phyloP scores from a whole-genome alignment of 1,140 invertebrate genomes.

The Caenorhabditis elegans region WBcel235 BX284606.5:8421001-8421500 shows the following conservation, averaged over 20 bases:
- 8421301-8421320: no score
- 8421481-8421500: slow-evolving; percentile 84
- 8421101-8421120: slow-evolving; percentile 95
- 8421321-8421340: slow-evolving; percentile 68
- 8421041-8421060: slow-evolving; percentile 73
- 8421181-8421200: no score
- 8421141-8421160: slow-evolving; percentile 53
- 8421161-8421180: not conserved
- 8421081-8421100: slow-evolving; percentile 89
- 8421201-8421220: no score
- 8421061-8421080: slow-evolving; percentile 79
- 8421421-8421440: slow-evolving; percentile 83
- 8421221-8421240: no score
- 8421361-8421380: slow-evolving; percentile 76
- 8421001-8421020: slow-evolving; percentile 74
- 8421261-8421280: not conserved
- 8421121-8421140: slow-evolving; percentile 76
- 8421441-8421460: slow-evolving; percentile 84
- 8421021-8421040: slow-evolving; percentile 86
- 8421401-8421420: slow-evolving; percentile 78
- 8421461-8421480: slow-evolving; percentile 99
- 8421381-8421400: slow-evolving; percentile 95
- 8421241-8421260: no score
- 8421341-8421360: slow-evolving; percentile 73
- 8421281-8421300: no score